Base-by-base conservation (phyloP, 1,140 invertebrate species). In the Neodiprion virginianus region DNA sequence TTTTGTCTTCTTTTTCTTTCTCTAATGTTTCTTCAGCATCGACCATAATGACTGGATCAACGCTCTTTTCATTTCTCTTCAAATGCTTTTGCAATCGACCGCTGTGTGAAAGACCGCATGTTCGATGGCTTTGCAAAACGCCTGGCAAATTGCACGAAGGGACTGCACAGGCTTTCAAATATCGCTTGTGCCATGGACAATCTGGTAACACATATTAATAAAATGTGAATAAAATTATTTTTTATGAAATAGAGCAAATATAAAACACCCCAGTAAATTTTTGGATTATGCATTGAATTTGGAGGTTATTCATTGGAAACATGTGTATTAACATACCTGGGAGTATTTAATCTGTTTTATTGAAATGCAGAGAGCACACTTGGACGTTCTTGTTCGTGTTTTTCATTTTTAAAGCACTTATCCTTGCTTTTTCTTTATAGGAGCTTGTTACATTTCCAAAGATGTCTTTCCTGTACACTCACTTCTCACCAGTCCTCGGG, bases 361-460 rank as follows among this genome's bases (percentile, higher is more conserved):
- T 28, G 28, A 28, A 28, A 28, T 28, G 28, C 28, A 28, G 28
- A 28, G 28, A 28, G 28, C 28, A 28, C 28, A 28, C 28, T 28
- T 28, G 28, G 28, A 28, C 28, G 28, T 28, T 28, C 28, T 28
- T 28, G 28, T 28, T 70, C 48, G 17, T 70, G 69, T 40, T 17
- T 3, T 70, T 70, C 69, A 70, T 70, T 70, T 70, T 21, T 28
- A 70, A 70, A 40, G 69, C 28, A 28, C 17, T 70, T 70, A 2
- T 70, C 69, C 69, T 48, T 70, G 69, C 69, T 70, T 70, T 21
- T 17, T 2, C 28, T 17, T 70, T 70, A 70, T 70, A 2, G 69
- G 40, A 70, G 69, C 69, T 70, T 70, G 21, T 70, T 11, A 70
- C 28, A 70, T 70, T 70, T 70, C 69, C 69, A 70, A 70, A 70